Base-by-base conservation (phyloP, 2,797 vertebrate genomes). In the Malurus leucopterus region DNA sequence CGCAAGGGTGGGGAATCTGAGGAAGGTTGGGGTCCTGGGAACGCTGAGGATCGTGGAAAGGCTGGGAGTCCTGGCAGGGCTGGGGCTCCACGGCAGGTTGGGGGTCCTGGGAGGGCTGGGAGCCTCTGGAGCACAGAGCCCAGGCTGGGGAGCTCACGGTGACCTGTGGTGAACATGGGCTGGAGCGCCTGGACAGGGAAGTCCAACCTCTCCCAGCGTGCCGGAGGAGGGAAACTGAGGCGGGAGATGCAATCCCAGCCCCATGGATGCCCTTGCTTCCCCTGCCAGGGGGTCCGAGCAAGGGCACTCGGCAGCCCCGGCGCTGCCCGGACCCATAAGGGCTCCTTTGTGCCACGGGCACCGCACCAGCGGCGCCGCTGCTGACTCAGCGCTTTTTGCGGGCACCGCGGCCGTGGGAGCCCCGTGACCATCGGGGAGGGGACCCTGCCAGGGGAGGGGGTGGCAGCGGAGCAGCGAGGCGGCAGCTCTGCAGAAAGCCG, bases 371-470 rank as follows among this genome's bases (percentile, higher is more conserved):
- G 29, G 69, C 10, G 34, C 43, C 19, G 0, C 63, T 82, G 94
- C 94, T 93, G 93, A 94, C 50, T 91, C 93, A 90, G 90, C 22
- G 54, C 11, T 87, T 85, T 40, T 7, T 27, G 23, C 29, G 5
- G 88, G 59, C 57, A 6, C 44, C 1, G 17, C 19, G 5, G 1
- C 73, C 13, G 89, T 8, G 18, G 87, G 64, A 74, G 74, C 88
- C 89, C 92, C 58, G 86, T 95, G 94, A 92, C 86, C 68, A 8
- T 10, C 5, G 1, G 49, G 44, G 84, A n/a, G 77, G 83, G 92
- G 41, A 91, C 71, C 70, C 80, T n/a, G 68, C 6, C 1, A 34
- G 57, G 83, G 30, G 41, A 57, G 6, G 15, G 40, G 44, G 15
- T 12, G 63, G 46, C 50, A 59, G 38, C 1, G 0, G 12, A 32